phyloP scores from a whole-genome alignment of 1,140 invertebrate genomes.

The Lordiphosa collinella region DNA sequence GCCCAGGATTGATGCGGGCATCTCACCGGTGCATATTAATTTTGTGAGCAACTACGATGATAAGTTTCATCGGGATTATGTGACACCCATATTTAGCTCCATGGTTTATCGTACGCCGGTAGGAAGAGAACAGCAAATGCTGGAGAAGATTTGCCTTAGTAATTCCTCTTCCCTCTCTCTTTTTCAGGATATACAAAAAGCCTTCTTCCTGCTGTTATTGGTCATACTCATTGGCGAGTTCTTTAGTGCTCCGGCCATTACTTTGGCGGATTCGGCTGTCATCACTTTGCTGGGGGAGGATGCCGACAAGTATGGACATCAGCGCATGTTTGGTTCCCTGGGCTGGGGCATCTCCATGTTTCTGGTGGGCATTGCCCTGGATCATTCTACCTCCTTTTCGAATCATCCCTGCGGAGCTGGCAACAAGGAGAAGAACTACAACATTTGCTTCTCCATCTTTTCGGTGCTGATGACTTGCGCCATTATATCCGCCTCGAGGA shows the following conservation, averaged over 20 bases:
- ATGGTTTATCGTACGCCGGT: conserved; percentile 90
- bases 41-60: conserved; percentile 92
- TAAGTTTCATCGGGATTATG: conserved; percentile 87
- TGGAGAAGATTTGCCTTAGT: not conserved
- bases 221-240: conserved; percentile 98
- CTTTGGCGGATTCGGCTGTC: conserved; percentile 96
- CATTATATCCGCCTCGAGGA: conserved; percentile 93
- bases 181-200: conserved; percentile 93
- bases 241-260: conserved; percentile 97
- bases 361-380: conserved; percentile 98
- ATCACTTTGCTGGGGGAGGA: conserved; percentile 94
- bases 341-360: conserved; percentile 99
- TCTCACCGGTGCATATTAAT: conserved; percentile 87
- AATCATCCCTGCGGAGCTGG: conserved; percentile 94
- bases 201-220: conserved; percentile 95
- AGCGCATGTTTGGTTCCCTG: conserved; percentile 98
- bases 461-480: conserved; percentile 98
- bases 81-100: conserved; percentile 95
- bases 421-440: conserved; percentile 97
- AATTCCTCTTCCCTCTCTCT: conserved; percentile 29
- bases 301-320: conserved; percentile 95
- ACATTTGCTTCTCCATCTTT: conserved; percentile 98
- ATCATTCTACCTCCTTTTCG: conserved; percentile 95
- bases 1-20: conserved; percentile 81
- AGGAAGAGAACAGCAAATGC: conserved; percentile 43